phyloP scores from a whole-genome alignment of 2,888 invertebrate species.

The Heliconius sara region DNA sequence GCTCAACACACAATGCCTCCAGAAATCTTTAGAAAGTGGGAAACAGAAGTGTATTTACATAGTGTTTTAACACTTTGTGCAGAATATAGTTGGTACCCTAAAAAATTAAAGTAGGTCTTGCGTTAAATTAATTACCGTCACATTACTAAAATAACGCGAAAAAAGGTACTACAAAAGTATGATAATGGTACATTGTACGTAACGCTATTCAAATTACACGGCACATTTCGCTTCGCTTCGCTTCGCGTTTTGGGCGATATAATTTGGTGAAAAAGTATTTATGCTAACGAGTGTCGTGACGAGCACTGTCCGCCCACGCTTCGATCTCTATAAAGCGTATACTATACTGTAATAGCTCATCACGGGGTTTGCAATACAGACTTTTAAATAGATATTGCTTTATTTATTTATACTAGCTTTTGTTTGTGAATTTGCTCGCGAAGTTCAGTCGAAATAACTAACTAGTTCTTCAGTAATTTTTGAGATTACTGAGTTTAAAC shows the following conservation, averaged over 20 bases:
- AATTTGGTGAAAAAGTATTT: slow-evolving; percentile 22
- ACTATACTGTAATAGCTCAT: neutral
- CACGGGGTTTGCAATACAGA: neutral
- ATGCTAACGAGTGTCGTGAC: slow-evolving; percentile 28
- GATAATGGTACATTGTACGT: neutral
- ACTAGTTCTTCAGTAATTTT: too few species aligned
- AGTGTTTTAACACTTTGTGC: neutral
- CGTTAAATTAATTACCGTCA: neutral
- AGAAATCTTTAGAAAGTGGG: too few species aligned
- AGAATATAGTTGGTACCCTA: neutral
- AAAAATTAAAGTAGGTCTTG: neutral
- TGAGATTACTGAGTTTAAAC: too few species aligned
- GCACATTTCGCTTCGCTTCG: slow-evolving; percentile 22
- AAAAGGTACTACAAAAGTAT: neutral
- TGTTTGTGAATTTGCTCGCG: too few species aligned
- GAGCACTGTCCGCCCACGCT: slow-evolving; percentile 19
- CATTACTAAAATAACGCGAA: neutral
- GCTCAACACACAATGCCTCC: too few species aligned
- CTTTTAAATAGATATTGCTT: too few species aligned
- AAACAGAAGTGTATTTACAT: too few species aligned
- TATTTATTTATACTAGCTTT: too few species aligned
- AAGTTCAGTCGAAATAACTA: too few species aligned
- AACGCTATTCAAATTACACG: slow-evolving; percentile 13
- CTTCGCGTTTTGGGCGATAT: slow-evolving; percentile 7
- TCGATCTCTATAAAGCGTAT: neutral